Evolutionary conservation across 2,797 vertebrate genomes (phyloP), one percentile per base, ranked within the genome.

Genomic region (Psittacula echo): DNA sequence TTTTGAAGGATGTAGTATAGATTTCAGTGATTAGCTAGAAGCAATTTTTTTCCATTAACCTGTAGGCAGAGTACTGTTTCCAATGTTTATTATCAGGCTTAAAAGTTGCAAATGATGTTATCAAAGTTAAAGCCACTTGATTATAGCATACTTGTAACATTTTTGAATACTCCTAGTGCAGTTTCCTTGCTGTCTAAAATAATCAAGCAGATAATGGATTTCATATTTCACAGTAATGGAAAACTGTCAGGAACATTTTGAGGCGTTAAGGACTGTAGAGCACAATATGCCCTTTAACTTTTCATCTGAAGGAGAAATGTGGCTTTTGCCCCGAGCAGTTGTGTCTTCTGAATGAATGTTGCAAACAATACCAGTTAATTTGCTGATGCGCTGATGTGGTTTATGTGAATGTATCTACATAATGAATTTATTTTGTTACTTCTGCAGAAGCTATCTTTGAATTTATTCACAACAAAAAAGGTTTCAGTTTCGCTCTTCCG

Each of bases 151-250:
- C 58, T 54, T 92, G 44, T 45, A 79, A 73, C 58, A 60, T 75
- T 84, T 75, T 54, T 9, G 73, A 70, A 79, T 82, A 37, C 32
- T 78, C 39, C 22, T 64, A n/a, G n/a, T n/a, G 54, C 87, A 73
- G 71, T 66, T 92, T 79, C 22, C 51, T 85, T 79, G 74, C 84
- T 90, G 54, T 94, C 71, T 89, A 60, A 92, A 87, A 89, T 73
- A 87, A 92, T 89, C 34, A 82, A 79, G 62, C 34, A 51, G 60
- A 64, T 82, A 92, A 96, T 79, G 86, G 39, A 81, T 92, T 93
- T 87, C 66, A 71, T 45, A 48, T 87, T 87, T 93, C 54, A 64
- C 34, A 44, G 39, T 76, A 89, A 93, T n/a, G 54, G 74, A 87
- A 92, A 89, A 76, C 64, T 67, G 60, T 71, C 84, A 70, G 60